phyloP scores from a whole-genome alignment of 2,888 invertebrate species.

The Xestia sexstrigata region DNA sequence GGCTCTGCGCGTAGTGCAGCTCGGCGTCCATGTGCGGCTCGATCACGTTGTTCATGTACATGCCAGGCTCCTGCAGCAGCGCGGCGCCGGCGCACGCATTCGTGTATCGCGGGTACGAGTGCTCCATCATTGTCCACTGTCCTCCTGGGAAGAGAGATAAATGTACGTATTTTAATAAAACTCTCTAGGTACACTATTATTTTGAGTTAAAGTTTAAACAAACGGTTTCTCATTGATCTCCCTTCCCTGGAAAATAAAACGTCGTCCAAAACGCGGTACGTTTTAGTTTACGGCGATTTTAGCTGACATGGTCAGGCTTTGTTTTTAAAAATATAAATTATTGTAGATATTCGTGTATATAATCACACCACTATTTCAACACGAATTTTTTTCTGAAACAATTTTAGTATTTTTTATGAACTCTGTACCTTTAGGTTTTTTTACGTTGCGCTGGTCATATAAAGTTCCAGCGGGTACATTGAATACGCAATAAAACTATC shows the following conservation, averaged over 20 bases:
- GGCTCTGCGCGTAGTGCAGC: conserved; percentile 82
- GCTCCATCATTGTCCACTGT: conserved; percentile 96
- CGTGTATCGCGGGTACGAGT: conserved; percentile 94
- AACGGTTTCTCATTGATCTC: conserved; percentile 86
- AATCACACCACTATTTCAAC: not conserved
- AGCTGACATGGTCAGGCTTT: conserved; percentile 1
- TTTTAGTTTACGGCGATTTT: conserved; percentile 3
- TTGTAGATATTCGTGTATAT: too few relatives aligned
- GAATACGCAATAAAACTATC: conserved; percentile 2
- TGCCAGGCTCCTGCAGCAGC: conserved; percentile 90
- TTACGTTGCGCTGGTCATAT: conserved; percentile 1
- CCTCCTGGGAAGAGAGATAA: conserved; percentile 94
- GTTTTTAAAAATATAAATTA: not conserved
- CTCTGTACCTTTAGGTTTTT: not conserved
- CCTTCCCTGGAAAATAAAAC: conserved; percentile 88
- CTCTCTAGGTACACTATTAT: conserved; percentile 70
- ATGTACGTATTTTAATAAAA: conserved; percentile 84
- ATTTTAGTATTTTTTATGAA: not conserved
- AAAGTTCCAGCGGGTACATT: conserved; percentile 1
- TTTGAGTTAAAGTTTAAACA: conserved; percentile 61
- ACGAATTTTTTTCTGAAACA: not conserved
- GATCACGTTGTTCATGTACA: conserved; percentile 90
- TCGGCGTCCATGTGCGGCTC: conserved; percentile 83
- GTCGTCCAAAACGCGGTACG: conserved; percentile 24
- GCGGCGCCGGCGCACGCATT: conserved; percentile 92